Evolutionary conservation across 2,888 invertebrate species (phyloP).

Genomic region (Tenthredo mesomela): DNA sequence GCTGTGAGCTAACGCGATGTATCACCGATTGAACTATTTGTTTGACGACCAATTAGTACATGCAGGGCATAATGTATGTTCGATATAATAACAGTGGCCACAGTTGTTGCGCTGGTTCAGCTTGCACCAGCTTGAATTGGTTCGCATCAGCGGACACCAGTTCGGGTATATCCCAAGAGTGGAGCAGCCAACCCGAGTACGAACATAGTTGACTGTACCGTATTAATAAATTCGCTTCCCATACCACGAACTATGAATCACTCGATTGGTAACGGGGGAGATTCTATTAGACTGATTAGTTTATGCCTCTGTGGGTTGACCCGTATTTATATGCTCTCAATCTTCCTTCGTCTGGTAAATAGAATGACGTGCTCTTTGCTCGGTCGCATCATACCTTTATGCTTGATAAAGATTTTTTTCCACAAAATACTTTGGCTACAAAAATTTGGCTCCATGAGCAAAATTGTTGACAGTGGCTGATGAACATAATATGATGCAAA

Average conservation of each 20-base stretch:
- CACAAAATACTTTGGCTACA: not conserved
- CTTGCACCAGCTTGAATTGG: constrained; percentile 20
- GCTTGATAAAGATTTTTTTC: constrained; percentile 16
- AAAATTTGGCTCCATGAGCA: constrained; percentile 7
- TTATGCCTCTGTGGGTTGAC: constrained; percentile 61
- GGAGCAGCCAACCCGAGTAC: constrained; percentile 53
- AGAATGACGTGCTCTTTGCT: constrained; percentile 40
- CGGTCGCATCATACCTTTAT: not conserved
- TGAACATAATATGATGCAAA: not conserved
- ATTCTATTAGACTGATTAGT: constrained; percentile 70
- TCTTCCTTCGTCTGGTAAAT: constrained; percentile 28
- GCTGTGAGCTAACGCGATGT: constrained; percentile 56
- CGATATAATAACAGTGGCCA: constrained; percentile 65
- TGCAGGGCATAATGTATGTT: constrained; percentile 59
- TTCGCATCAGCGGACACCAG: constrained; percentile 54
- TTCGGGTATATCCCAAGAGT: constrained; percentile 53
- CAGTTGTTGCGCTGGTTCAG: not conserved
- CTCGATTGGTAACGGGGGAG: constrained; percentile 67
- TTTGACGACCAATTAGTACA: constrained; percentile 62
- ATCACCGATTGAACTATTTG: constrained; percentile 59
- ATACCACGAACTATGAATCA: constrained; percentile 68
- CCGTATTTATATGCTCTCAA: constrained; percentile 57
- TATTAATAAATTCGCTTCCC: constrained; percentile 70
- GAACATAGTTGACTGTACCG: constrained; percentile 61
- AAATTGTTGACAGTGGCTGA: not conserved